Conservation (phyloP, 2,113 vertebrate genomes). For the Geothlypis trichas region DNA sequence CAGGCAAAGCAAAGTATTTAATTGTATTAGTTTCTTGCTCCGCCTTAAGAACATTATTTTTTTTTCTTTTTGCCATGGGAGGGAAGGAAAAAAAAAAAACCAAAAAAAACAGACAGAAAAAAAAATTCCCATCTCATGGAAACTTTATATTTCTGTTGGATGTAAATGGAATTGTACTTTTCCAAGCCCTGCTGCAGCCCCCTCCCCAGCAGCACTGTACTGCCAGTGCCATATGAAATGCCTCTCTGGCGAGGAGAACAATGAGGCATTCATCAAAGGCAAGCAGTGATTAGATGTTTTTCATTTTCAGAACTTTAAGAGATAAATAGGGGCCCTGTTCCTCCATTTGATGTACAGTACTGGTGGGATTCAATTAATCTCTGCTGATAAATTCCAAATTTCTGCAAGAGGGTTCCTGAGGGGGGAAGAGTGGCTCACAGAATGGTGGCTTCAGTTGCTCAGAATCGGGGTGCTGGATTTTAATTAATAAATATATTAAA, state of each 20-base stretch:
- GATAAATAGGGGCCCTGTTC: conserved; percentile 69
- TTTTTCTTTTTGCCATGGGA: not conserved
- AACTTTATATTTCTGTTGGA: conserved; percentile 26
- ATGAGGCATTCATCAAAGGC: conserved; percentile 70
- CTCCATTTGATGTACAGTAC: conserved; percentile 65
- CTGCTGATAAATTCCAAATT: conserved; percentile 50
- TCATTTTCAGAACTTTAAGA: conserved; percentile 70
- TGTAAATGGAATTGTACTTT: conserved; percentile 32
- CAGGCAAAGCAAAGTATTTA: conserved; percentile 54
- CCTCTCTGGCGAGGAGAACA: conserved; percentile 53
- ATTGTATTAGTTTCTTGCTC: conserved; percentile 61
- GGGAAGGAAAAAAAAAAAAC: not conserved
- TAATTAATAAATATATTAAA: not conserved
- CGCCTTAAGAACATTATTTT: conserved; percentile 4
- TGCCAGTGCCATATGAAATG: conserved; percentile 65
- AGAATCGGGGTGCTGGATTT: not conserved
- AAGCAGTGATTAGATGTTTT: conserved; percentile 68
- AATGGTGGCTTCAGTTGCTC: not conserved
- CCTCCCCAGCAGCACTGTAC: not conserved
- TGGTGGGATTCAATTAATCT: conserved; percentile 67
- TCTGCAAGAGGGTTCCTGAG: not conserved
- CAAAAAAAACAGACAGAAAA: not conserved
- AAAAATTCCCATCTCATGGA: not conserved
- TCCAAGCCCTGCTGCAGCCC: not conserved
- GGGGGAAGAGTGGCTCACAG: not conserved